phyloP scores from a whole-genome alignment of 2,888 invertebrate genomes.

The Sesia apiformis region DNA sequence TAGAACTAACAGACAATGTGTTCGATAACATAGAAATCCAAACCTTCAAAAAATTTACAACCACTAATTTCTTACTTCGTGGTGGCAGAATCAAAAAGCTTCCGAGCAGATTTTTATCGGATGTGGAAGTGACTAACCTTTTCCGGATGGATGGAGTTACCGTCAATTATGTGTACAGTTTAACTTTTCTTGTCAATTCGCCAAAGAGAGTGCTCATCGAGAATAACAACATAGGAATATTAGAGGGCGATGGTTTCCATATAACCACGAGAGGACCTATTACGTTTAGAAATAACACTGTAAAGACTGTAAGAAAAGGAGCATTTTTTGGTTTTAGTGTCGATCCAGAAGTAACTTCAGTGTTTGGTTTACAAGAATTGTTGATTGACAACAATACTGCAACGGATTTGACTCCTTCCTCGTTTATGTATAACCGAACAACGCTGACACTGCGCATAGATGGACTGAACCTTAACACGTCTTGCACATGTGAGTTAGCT shows the following conservation, averaged over 20 bases:
- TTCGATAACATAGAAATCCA: constrained; percentile 78
- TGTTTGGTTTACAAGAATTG: constrained; percentile 61
- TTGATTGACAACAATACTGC: constrained; percentile 79
- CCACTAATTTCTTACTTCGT: constrained; percentile 77
- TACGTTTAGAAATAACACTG: constrained; percentile 78
- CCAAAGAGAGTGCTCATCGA: constrained; percentile 77
- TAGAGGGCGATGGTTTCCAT: constrained; percentile 80
- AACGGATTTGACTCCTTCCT: constrained; percentile 66
- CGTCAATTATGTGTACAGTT: constrained; percentile 78
- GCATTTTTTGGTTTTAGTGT: constrained; percentile 77
- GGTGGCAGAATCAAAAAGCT: constrained; percentile 76
- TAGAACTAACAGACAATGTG: constrained; percentile 76
- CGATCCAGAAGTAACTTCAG: constrained; percentile 56
- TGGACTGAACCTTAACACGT: constrained; percentile 72
- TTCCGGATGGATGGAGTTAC: constrained; percentile 79
- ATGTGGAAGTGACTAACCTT: constrained; percentile 79
- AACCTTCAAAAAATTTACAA: constrained; percentile 86
- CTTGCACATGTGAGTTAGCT: constrained; percentile 73
- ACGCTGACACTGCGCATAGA: constrained; percentile 73
- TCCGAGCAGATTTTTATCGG: constrained; percentile 83
- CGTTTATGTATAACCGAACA: constrained; percentile 73
- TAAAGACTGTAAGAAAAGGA: constrained; percentile 72
- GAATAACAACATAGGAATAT: constrained; percentile 70
- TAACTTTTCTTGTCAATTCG: constrained; percentile 79
- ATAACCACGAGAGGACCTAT: constrained; percentile 76